Conservation (phyloP, 2,888 invertebrate genomes). For the Pyralis farinalis region DNA sequence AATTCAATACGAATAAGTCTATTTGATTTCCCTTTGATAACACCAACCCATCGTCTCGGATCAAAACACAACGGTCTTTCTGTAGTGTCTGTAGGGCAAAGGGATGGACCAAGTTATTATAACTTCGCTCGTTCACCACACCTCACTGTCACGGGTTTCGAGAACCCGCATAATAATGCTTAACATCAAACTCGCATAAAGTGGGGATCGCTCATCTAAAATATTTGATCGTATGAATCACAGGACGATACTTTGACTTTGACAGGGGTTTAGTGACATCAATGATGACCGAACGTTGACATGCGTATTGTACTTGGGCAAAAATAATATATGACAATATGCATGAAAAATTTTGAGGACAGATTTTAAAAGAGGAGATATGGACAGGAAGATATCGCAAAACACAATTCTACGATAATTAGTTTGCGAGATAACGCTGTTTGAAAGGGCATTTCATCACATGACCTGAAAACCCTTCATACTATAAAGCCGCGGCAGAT, state of each 20-base stretch:
- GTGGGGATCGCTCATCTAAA: slow-evolving; percentile 48
- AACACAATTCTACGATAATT: no score
- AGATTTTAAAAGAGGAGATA: no score
- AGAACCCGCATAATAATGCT: slow-evolving; percentile 62
- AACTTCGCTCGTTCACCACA: slow-evolving; percentile 70
- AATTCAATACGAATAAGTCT: slow-evolving; percentile 9
- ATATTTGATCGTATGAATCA: slow-evolving; percentile 51
- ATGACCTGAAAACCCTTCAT: no score
- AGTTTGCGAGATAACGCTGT: no score
- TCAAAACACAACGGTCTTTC: slow-evolving; percentile 55
- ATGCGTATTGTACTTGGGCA: slow-evolving; percentile 27
- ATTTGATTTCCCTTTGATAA: slow-evolving; percentile 23
- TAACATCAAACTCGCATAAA: slow-evolving; percentile 52
- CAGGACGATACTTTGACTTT: slow-evolving; percentile 36
- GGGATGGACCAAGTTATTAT: slow-evolving; percentile 65
- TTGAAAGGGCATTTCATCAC: no score
- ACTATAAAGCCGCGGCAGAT: no score
- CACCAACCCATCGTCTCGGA: slow-evolving; percentile 41
- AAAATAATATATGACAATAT: slow-evolving; percentile 7
- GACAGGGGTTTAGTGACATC: slow-evolving; percentile 43
- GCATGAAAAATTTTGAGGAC: no score
- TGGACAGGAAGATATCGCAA: no score
- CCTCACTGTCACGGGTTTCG: slow-evolving; percentile 52
- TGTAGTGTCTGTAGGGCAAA: slow-evolving; percentile 34
- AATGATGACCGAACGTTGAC: slow-evolving; percentile 39